These are phyloP conservation scores for Neuroscelio doddi DNA, from an alignment of 2,888 invertebrate species.

Conservation along the genomic window DNA sequence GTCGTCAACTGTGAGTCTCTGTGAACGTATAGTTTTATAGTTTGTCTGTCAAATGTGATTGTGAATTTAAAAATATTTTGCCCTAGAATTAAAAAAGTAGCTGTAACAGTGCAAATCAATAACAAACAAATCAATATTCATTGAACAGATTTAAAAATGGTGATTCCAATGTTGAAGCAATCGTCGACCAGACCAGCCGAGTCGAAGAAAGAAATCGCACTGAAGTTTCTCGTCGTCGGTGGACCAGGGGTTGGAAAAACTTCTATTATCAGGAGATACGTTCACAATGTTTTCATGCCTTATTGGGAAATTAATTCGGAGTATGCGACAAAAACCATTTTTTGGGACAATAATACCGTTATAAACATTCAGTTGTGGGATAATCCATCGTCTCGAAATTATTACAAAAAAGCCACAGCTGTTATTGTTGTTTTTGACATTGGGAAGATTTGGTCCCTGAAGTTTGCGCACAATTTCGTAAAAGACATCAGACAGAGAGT, in stretches of 20 bases:
- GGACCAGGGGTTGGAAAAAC: background rate
- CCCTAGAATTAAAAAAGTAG: conserved; percentile 17
- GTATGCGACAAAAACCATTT: background rate
- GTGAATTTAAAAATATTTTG: too few species aligned
- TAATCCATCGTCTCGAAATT: too few species aligned
- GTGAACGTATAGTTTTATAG: too few species aligned
- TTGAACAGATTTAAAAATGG: too few species aligned
- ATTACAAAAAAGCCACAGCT: background rate
- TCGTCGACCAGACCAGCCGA: background rate
- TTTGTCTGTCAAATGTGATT: too few species aligned
- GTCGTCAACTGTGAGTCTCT: too few species aligned
- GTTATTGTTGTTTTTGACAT: background rate
- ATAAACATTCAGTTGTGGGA: background rate
- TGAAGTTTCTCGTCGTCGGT: background rate
- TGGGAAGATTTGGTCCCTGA: background rate
- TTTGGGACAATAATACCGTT: background rate
- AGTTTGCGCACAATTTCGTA: background rate
- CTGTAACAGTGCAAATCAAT: too few species aligned
- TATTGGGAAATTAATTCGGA: background rate
- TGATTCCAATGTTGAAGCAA: too few species aligned
- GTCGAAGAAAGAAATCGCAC: background rate
- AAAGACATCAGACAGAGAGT: background rate
- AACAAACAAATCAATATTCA: too few species aligned
- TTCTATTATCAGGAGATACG: conserved; percentile 1
- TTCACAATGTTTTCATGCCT: background rate